Evolutionary conservation across 2,113 vertebrate genomes (phyloP), one percentile per base, ranked within the genome.

Genomic region (Procapra przewalskii): DNA sequence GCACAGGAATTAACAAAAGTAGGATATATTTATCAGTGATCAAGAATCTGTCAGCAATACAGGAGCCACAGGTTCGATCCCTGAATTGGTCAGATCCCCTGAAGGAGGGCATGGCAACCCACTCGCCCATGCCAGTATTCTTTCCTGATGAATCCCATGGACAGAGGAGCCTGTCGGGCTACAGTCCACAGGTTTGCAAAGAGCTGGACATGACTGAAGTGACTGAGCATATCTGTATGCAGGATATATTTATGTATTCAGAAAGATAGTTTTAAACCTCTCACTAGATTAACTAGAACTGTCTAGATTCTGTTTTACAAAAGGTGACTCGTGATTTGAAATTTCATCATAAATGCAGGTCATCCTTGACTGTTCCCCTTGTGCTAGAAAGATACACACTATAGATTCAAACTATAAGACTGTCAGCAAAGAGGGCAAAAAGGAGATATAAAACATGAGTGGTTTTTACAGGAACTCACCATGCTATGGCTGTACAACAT

Each of bases 401-500:
- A 85, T 97, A 8, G 19, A 79, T 43, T 97, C 90, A 89, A 83
- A 90, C 27, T 96, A 84, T 82, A 98, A 98, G 97, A 98, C 87
- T 97, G 94, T 97, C 96, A 98, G 92, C 93, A 97, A 97, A 98
- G 88, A 84, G 16, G 54, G 31, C 23, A 57, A 95, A 93, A 64
- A 31, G 45, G 54, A 98, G 59, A 97, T 81, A 98, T 89, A 93
- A 98, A 55, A 97, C 7, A 89, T 97, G 96, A 98, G 96, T 98
- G 97, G 95, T 98, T 98, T 98, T 96, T 93, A 94, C 93, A 94
- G 95, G 96, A 55, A 97, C 90, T 86, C 36, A 96, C 86, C 89
- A n/a, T 50, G 88, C 83, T 96, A 31, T 92, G 88, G 90, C 95
- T 96, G 94, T 98, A 91, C 84, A n/a, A 88, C 96, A 96, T 96